Conservation (phyloP, 1,140 invertebrate genomes). For the Sipha flava region DNA sequence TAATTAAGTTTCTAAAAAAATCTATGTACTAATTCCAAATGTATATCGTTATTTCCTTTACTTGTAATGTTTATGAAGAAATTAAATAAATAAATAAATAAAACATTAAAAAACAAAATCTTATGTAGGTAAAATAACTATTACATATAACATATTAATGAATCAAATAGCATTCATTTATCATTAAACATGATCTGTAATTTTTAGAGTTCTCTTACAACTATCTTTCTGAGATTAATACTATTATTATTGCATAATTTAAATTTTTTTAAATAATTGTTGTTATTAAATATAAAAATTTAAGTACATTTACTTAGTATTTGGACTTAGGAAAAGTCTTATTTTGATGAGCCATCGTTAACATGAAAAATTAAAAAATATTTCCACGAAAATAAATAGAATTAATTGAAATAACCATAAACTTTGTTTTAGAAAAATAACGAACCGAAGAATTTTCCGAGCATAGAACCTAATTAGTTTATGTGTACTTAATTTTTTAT, state of each 20-base stretch:
- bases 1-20: too few species aligned
- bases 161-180: neutral
- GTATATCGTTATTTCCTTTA: too few species aligned
- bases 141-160: neutral
- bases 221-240: neutral
- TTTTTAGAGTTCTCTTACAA: neutral
- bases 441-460: neutral
- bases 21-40: too few species aligned
- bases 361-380: neutral
- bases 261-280: too few species aligned
- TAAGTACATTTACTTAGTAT: neutral
- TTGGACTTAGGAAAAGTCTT: neutral
- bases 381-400: neutral
- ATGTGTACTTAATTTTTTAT: too few species aligned
- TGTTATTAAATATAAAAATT: neutral
- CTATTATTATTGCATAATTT: neutral
- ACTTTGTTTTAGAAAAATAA: neutral
- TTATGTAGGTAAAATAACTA: neutral
- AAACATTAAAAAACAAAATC: too few species aligned
- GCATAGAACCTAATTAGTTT: neutral
- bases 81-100: too few species aligned
- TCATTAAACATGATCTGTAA: neutral
- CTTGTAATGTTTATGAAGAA: too few species aligned
- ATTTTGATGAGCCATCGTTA: neutral
- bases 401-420: neutral